Percentiles rank a stretch among this genome's conserved stretches.
Evolutionary conservation across 2,888 invertebrate species (phyloP).

Genomic region (Seira ritae): DNA sequence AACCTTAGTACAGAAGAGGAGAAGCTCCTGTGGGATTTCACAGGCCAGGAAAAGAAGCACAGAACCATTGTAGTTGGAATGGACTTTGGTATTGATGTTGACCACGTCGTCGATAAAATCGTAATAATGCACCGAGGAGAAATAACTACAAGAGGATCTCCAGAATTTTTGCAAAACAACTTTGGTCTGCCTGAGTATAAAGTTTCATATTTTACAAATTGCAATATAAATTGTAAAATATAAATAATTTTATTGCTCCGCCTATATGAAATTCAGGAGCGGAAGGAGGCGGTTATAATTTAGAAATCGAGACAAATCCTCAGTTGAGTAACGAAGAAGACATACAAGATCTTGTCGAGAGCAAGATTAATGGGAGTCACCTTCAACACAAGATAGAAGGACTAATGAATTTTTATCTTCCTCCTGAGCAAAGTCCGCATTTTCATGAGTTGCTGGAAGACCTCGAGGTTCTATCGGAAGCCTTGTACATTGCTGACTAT

Average conservation of each 20-base stretch:
- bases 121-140: constrained; percentile 49
- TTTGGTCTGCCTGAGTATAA: constrained; percentile 44
- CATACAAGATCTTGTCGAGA: constrained; percentile 15
- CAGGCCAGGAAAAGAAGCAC: constrained; percentile 50
- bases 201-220: background rate
- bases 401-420: constrained; percentile 78
- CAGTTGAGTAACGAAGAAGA: too few species aligned
- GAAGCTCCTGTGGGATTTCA: constrained; percentile 57
- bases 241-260: too few species aligned
- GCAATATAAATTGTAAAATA: background rate
- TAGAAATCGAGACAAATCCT: constrained; percentile 18
- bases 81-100: constrained; percentile 49
- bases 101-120: constrained; percentile 44
- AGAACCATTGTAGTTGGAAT: constrained; percentile 54
- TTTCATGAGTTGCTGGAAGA: constrained; percentile 81
- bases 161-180: constrained; percentile 52
- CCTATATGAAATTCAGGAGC: background rate
- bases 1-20: constrained; percentile 52
- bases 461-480: constrained; percentile 80
- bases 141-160: constrained; percentile 48
- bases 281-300: constrained; percentile 52
- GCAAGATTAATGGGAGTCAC: constrained; percentile 22
- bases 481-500: constrained; percentile 84
- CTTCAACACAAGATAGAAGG: constrained; percentile 74
- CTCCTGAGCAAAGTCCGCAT: constrained; percentile 78